Conservation (phyloP, 2,113 vertebrate species). For the Clupea harengus region DNA sequence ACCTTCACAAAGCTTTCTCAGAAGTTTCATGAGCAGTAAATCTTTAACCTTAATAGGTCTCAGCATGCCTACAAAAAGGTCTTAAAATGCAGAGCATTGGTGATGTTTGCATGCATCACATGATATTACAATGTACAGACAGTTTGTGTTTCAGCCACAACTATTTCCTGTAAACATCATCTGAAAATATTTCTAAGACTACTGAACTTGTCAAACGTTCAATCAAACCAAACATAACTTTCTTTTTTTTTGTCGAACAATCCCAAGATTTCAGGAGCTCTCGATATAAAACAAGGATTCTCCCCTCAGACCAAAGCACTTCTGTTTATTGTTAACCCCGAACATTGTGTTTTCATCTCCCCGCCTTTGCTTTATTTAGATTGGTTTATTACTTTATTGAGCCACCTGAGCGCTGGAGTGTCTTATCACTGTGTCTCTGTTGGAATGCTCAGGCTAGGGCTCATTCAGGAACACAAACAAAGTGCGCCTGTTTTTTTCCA, state of each 20-base stretch:
- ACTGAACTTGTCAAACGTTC: background rate
- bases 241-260: background rate
- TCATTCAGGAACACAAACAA: background rate
- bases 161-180: background rate
- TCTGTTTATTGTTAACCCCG: background rate
- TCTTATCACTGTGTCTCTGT: background rate
- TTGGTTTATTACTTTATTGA: background rate
- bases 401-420: background rate
- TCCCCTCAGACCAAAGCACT: background rate
- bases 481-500: background rate
- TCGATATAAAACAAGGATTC: background rate
- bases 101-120: background rate
- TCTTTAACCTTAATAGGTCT: constrained; percentile 47
- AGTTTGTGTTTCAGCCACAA: background rate
- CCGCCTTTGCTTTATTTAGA: background rate
- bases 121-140: background rate
- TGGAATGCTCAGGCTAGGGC: background rate
- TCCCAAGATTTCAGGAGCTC: background rate
- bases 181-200: background rate
- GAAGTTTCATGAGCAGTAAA: constrained; percentile 50
- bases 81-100: background rate
- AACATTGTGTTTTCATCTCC: background rate
- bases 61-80: background rate
- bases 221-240: background rate
- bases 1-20: constrained; percentile 50